Conservation (phyloP, 1,140 invertebrate genomes). For the Physella acuta region DNA sequence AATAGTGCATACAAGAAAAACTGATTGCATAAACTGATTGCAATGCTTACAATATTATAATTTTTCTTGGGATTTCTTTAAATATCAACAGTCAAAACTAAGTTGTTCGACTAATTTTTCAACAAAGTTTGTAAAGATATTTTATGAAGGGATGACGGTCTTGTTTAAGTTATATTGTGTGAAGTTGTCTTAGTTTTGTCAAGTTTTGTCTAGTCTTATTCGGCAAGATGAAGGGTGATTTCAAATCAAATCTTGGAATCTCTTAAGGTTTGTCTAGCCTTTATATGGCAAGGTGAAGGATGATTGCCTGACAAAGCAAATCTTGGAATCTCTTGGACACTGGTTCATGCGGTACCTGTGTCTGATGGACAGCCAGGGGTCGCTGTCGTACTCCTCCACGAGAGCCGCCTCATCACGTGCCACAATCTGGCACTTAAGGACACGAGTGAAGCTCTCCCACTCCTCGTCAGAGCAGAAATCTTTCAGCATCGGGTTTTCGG, state of each 20-base stretch:
- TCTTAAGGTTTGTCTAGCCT: too few relatives aligned
- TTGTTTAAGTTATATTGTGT: neutral
- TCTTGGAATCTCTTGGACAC: conserved; percentile 24
- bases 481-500: conserved; percentile 32
- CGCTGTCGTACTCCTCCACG: conserved; percentile 41
- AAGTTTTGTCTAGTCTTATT: neutral
- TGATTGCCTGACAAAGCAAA: conserved; percentile 26
- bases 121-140: too few relatives aligned
- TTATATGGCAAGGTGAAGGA: conserved; percentile 32
- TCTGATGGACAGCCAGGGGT: conserved; percentile 38
- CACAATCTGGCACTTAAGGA: conserved; percentile 28
- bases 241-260: neutral
- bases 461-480: conserved; percentile 26
- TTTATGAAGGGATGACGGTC: too few relatives aligned
- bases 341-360: conserved; percentile 28
- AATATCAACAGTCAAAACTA: too few relatives aligned
- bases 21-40: too few relatives aligned
- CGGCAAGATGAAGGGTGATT: neutral
- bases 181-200: neutral
- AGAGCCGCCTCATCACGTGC: conserved; percentile 31
- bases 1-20: too few relatives aligned
- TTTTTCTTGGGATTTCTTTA: too few relatives aligned
- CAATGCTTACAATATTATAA: too few relatives aligned
- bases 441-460: conserved; percentile 28
- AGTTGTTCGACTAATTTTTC: too few relatives aligned